Conservation (phyloP, 2,888 invertebrate genomes). For the Tetragnatha montana region DNA sequence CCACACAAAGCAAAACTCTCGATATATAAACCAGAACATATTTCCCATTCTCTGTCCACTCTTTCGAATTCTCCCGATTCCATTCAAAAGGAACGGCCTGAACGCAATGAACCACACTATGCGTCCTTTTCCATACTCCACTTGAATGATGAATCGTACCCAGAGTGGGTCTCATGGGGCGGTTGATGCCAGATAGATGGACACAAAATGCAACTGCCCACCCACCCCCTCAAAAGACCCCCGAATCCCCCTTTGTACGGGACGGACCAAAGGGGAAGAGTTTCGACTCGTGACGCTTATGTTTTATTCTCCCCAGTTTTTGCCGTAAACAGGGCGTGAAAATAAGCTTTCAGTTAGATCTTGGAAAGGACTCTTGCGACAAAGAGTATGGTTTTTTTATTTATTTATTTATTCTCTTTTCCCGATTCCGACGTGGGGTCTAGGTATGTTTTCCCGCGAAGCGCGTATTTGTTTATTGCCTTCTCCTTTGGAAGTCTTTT, state of each 20-base stretch:
- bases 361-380: slow-evolving; percentile 17
- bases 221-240: neutral
- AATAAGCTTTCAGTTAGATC: slow-evolving; percentile 50
- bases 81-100: slow-evolving; percentile 4
- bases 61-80: neutral
- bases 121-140: neutral
- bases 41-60: neutral
- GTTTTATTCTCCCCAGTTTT: slow-evolving; percentile 52
- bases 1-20: neutral
- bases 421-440: neutral
- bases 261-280: neutral
- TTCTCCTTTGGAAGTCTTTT: neutral
- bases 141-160: slow-evolving; percentile 59
- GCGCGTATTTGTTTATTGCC: neutral
- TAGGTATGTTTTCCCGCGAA: neutral
- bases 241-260: slow-evolving; percentile 15
- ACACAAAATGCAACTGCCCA: slow-evolving; percentile 26
- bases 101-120: slow-evolving; percentile 48
- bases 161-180: slow-evolving; percentile 48
- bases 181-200: slow-evolving; percentile 57
- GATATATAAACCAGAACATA: slow-evolving; percentile 25
- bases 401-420: neutral
- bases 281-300: slow-evolving; percentile 50
- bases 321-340: slow-evolving; percentile 58
- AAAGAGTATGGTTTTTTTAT: slow-evolving; percentile 3